Percentiles rank a stretch among this genome's conserved stretches.
phyloP scores from a whole-genome alignment of 2,888 invertebrate genomes.

The Acronicta psi region DNA sequence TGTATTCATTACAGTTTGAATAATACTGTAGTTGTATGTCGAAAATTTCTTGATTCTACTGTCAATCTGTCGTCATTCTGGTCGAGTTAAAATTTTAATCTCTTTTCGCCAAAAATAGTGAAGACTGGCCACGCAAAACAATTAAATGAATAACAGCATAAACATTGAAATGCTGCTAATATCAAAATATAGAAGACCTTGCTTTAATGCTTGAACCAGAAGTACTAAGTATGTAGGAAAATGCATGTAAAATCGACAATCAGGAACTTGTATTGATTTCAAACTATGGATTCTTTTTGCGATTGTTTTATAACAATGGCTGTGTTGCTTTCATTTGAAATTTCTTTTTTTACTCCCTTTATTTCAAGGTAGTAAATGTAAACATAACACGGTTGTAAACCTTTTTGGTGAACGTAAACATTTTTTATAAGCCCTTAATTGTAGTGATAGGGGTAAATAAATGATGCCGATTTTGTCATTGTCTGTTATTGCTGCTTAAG shows the following conservation, averaged over 20 bases:
- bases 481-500: too few relatives aligned
- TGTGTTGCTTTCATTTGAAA: slow-evolving; percentile 58
- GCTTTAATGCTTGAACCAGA: neutral
- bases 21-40: too few relatives aligned
- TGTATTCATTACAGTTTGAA: too few relatives aligned
- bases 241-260: neutral
- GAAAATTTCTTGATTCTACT: too few relatives aligned
- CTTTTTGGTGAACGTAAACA: slow-evolving; percentile 6
- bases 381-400: slow-evolving; percentile 13
- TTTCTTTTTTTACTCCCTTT: slow-evolving; percentile 60
- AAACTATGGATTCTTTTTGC: slow-evolving; percentile 54
- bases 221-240: neutral
- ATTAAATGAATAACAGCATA: too few relatives aligned
- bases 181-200: neutral
- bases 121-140: too few relatives aligned
- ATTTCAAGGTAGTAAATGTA: slow-evolving; percentile 20
- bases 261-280: slow-evolving; percentile 57
- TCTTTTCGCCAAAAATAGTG: too few relatives aligned
- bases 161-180: too few relatives aligned
- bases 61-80: too few relatives aligned
- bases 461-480: neutral
- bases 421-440: neutral
- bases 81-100: too few relatives aligned
- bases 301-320: slow-evolving; percentile 66
- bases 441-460: neutral